Percentiles rank a stretch among this genome's conserved stretches.
phyloP scores from a whole-genome alignment of 1,140 invertebrate species.

The Ectropis grisescens region DNA sequence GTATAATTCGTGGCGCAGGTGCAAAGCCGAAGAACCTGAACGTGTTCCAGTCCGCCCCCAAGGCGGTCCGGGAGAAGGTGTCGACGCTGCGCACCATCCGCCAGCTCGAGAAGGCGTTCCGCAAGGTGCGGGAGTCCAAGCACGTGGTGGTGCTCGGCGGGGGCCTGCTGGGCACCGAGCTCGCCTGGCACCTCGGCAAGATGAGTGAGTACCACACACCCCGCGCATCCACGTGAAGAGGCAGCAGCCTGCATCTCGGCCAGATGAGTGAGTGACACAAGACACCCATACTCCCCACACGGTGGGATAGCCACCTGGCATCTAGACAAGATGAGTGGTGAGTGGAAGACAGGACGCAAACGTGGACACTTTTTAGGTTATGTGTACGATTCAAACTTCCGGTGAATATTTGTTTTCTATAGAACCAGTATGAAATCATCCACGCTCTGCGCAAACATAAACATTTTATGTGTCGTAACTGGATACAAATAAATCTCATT shows the following conservation, averaged over 20 bases:
- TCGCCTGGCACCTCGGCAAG: neutral
- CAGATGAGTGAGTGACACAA: no score
- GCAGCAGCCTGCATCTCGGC: no score
- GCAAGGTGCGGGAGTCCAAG: neutral
- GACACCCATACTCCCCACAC: no score
- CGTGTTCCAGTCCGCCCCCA: constrained; percentile 39
- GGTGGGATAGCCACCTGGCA: constrained; percentile 50
- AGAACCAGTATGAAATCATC: no score
- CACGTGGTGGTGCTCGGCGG: neutral
- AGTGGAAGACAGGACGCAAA: no score
- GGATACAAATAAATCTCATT: no score
- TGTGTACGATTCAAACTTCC: no score
- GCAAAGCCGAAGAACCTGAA: constrained; percentile 31
- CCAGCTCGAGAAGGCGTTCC: neutral
- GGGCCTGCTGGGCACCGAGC: neutral
- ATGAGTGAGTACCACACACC: constrained; percentile 2
- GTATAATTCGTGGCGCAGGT: no score
- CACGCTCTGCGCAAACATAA: no score
- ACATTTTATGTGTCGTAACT: no score
- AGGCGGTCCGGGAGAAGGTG: constrained; percentile 31
- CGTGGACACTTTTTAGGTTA: no score
- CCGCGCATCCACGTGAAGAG: constrained; percentile 15
- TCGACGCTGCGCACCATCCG: constrained; percentile 28
- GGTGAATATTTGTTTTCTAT: no score
- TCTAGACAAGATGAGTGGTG: constrained; percentile 46